Percentiles rank a stretch among this genome's conserved stretches.
Conservation (phyloP, 2,797 vertebrate genomes). For the Megalops cyprinoides region DNA sequence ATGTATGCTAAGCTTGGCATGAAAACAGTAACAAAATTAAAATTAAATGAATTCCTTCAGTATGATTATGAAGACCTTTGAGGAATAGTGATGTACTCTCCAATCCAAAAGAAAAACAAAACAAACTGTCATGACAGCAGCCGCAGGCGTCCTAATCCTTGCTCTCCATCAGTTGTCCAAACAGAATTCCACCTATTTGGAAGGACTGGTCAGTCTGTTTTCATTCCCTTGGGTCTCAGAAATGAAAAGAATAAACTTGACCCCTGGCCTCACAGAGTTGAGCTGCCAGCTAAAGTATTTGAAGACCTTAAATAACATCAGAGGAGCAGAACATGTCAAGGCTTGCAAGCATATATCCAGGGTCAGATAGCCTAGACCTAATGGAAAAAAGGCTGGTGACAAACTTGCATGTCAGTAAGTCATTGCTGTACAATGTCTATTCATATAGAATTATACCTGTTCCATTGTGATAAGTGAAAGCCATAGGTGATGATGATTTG, state of each 20-base stretch:
- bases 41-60: neutral
- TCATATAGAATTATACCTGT: too few relatives aligned
- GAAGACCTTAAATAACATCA: slow-evolving; percentile 53
- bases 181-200: slow-evolving; percentile 73
- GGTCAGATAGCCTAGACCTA: too few relatives aligned
- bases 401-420: too few relatives aligned
- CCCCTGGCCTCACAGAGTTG: slow-evolving; percentile 35
- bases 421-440: too few relatives aligned
- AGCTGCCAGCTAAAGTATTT: slow-evolving; percentile 46
- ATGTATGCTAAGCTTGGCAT: neutral
- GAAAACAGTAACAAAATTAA: neutral
- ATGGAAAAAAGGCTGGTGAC: too few relatives aligned
- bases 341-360: neutral
- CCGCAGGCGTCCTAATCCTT: slow-evolving; percentile 72
- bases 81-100: slow-evolving; percentile 50
- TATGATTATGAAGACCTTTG: neutral
- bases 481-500: too few relatives aligned
- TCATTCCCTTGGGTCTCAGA: slow-evolving; percentile 57
- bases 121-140: slow-evolving; percentile 48
- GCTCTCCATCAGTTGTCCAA: slow-evolving; percentile 63
- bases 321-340: neutral
- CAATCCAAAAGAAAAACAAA: slow-evolving; percentile 65
- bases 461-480: too few relatives aligned
- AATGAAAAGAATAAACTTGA: slow-evolving; percentile 55
- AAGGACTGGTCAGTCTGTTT: slow-evolving; percentile 56